Evolutionary conservation across 2,888 invertebrate species (phyloP).

Genomic region (Agrotis exclamationis): DNA sequence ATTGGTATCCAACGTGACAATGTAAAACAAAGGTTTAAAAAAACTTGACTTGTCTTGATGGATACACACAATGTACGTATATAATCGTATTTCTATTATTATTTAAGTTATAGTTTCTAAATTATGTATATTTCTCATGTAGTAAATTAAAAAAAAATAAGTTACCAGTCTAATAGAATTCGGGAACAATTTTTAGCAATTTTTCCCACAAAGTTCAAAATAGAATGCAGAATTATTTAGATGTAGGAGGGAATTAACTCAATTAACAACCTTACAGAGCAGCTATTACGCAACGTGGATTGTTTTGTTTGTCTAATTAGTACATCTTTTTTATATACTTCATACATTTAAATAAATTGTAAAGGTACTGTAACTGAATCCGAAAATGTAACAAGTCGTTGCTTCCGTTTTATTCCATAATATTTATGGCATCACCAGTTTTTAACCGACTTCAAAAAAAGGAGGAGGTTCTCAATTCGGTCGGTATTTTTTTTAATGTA

Average conservation of each 20-base stretch:
- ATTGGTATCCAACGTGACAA: neutral
- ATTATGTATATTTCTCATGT: neutral
- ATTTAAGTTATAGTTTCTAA: neutral
- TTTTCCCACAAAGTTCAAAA: neutral
- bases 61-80: no score
- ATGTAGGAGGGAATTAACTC: neutral
- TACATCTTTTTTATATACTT: slow-evolving; percentile 25
- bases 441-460: no score
- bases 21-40: no score
- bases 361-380: neutral
- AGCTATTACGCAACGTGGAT: neutral
- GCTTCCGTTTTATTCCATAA: neutral
- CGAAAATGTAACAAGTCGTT: neutral
- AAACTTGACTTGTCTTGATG: no score
- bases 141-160: neutral
- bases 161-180: neutral
- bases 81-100: neutral
- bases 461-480: no score
- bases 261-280: slow-evolving; percentile 17
- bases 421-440: neutral
- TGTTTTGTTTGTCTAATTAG: slow-evolving; percentile 41
- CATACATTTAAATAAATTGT: slow-evolving; percentile 10
- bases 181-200: neutral
- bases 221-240: neutral
- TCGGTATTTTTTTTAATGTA: no score